phyloP scores from a whole-genome alignment of 2,888 invertebrate species.

The Drosophila meridiana region DNA sequence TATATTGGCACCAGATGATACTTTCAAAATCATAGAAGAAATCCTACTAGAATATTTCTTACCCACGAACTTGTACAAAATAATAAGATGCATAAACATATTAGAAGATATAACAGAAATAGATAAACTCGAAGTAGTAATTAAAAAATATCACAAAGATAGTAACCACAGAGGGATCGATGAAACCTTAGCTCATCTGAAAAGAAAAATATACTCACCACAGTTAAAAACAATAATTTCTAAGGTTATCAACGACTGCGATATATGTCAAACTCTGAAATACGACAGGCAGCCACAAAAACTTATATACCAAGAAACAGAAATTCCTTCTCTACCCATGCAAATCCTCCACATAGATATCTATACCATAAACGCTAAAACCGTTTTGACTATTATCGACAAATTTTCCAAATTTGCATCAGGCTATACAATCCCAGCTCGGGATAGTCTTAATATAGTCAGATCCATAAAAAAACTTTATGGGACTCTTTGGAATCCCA shows the following conservation, averaged over 20 bases:
- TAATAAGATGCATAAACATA: constrained; percentile 1
- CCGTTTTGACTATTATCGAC: background rate
- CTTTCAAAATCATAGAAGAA: background rate
- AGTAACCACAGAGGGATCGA: background rate
- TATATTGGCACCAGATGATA: background rate
- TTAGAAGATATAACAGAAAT: background rate
- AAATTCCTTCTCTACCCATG: background rate
- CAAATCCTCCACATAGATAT: background rate
- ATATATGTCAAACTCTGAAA: background rate
- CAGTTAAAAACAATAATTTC: background rate
- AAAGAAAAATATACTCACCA: background rate
- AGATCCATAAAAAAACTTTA: too few relatives aligned
- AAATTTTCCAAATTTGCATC: too few relatives aligned
- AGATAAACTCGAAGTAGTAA: background rate
- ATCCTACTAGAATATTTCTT: background rate
- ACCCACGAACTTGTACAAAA: background rate
- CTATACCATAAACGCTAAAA: background rate
- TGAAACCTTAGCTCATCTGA: background rate
- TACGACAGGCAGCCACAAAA: background rate
- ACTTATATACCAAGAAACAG: background rate
- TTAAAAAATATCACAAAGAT: background rate
- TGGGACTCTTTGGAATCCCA: too few relatives aligned
- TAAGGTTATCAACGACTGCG: background rate
- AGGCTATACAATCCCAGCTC: too few relatives aligned
- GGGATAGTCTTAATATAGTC: too few relatives aligned